phyloP scores from a whole-genome alignment of 2,888 invertebrate species.

The Nyleta sp. region DNA sequence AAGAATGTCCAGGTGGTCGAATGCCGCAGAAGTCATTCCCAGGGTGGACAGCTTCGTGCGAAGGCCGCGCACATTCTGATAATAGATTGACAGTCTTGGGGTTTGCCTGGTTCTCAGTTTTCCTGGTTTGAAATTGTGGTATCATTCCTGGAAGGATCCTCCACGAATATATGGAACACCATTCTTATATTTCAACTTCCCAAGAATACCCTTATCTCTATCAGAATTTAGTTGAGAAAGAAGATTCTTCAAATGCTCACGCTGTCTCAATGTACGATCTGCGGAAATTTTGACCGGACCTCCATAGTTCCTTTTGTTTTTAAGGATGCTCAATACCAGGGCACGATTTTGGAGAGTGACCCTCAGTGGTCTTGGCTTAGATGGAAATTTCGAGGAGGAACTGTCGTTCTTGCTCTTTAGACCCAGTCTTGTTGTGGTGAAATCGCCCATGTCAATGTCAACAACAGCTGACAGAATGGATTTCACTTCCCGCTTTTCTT shows the following conservation, averaged over 20 bases:
- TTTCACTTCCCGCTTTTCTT: no score
- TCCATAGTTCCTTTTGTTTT: background rate
- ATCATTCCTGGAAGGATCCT: background rate
- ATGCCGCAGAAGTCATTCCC: background rate
- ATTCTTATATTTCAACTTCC: background rate
- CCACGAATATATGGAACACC: background rate
- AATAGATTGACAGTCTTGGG: background rate
- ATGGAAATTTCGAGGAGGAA: no score
- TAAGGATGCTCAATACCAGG: background rate
- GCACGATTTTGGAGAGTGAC: background rate
- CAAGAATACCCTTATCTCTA: background rate
- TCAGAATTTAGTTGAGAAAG: background rate
- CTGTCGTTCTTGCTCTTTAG: no score
- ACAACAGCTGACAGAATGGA: no score
- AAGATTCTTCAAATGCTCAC: background rate
- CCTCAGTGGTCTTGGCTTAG: background rate
- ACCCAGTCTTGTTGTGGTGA: no score
- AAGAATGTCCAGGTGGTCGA: background rate
- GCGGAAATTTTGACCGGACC: background rate
- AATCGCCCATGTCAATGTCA: no score
- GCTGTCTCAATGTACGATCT: background rate
- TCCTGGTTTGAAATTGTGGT: background rate
- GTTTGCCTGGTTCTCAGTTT: constrained; percentile 1
- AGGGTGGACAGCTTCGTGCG: background rate
- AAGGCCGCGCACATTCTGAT: constrained; percentile 19